These are phyloP conservation scores for Gadopsis bispinosus DNA, from an alignment of 2,797 vertebrate species.

Conservation along the genomic window DNA sequence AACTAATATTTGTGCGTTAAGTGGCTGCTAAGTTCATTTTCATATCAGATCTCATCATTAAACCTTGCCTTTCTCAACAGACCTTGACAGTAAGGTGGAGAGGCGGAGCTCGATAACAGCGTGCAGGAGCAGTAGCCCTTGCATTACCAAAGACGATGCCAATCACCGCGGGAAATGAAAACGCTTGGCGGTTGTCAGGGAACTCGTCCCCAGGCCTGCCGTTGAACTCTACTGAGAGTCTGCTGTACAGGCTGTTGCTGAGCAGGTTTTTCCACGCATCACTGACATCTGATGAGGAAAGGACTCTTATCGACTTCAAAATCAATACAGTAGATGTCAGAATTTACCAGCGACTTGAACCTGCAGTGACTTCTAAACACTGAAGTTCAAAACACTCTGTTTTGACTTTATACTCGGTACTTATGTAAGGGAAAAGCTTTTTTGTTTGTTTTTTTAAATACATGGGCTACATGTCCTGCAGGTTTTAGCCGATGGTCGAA, in stretches of 20 bases:
- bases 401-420: constrained; percentile 43
- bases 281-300: constrained; percentile 33
- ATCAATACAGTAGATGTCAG: constrained; percentile 39
- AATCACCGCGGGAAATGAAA: constrained; percentile 82
- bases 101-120: constrained; percentile 78
- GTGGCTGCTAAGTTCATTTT: background rate
- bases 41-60: constrained; percentile 15
- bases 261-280: constrained; percentile 39
- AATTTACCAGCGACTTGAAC: constrained; percentile 43
- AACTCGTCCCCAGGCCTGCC: constrained; percentile 56
- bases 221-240: constrained; percentile 53
- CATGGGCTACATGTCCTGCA: constrained; percentile 10
- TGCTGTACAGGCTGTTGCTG: constrained; percentile 11
- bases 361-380: constrained; percentile 36
- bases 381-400: constrained; percentile 30
- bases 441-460: constrained; percentile 32
- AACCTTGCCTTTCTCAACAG: constrained; percentile 76
- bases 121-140: constrained; percentile 86
- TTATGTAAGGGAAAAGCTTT: constrained; percentile 24
- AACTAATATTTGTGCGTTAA: constrained; percentile 10
- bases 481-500: constrained; percentile 7
- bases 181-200: constrained; percentile 37
- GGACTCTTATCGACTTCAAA: constrained; percentile 19
- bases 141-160: constrained; percentile 89
- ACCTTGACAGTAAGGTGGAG: constrained; percentile 88